A percentile compares a stretch with the other conserved stretches of the same genome.
These are phyloP conservation scores for Aleadryas rufinucha DNA, from an alignment of 2,113 vertebrate genomes.

Conservation along the genomic window DNA sequence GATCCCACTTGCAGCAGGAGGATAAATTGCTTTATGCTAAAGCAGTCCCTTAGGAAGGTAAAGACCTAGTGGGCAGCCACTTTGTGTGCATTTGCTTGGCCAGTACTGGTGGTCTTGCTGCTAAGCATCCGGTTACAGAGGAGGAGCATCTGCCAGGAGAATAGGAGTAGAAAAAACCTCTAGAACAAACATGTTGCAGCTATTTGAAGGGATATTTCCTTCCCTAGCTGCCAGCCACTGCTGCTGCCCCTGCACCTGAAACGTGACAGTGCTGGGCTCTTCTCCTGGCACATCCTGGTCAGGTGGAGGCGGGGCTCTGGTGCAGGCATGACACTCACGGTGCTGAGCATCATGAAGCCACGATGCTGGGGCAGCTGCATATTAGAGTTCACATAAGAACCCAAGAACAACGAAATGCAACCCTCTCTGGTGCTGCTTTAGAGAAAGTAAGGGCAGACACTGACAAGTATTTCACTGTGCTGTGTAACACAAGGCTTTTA, in stretches of 20 bases:
- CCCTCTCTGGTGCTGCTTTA: not conserved
- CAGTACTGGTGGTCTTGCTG: not conserved
- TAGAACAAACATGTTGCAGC: not conserved
- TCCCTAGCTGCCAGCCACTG: not conserved
- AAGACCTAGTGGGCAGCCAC: not conserved
- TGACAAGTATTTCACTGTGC: not conserved
- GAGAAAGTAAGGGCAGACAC: not conserved
- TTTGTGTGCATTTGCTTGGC: not conserved
- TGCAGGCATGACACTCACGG: accelerated
- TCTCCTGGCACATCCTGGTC: not conserved
- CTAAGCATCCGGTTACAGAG: not conserved
- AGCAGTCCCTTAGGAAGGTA: not conserved
- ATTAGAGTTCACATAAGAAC: accelerated
- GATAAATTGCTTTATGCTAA: not conserved
- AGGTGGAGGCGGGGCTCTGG: accelerated
- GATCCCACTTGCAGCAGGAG: not conserved
- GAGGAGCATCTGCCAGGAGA: not conserved
- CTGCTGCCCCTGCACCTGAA: not conserved
- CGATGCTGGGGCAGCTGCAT: not conserved
- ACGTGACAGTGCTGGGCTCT: accelerated
- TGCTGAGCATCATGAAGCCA: not conserved
- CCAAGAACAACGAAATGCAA: not conserved
- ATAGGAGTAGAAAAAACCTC: not conserved
- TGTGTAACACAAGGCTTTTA: not conserved
- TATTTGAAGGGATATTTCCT: not conserved